Evolutionary conservation across 2,888 invertebrate genomes (phyloP).

Genomic region (Stramonita haemastoma): DNA sequence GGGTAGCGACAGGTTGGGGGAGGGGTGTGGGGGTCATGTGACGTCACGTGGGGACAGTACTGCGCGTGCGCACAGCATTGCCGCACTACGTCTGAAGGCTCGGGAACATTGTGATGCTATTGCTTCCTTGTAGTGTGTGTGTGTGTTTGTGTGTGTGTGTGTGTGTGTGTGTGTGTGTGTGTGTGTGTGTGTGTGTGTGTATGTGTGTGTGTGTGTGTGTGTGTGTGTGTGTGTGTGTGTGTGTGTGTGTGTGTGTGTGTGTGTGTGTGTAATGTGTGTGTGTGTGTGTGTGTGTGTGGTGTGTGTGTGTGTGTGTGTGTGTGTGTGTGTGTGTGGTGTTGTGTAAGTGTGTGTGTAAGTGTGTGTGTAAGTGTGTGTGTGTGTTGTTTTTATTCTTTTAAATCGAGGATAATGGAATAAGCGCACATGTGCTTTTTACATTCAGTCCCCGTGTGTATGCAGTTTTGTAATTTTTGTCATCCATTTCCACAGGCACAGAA

Average conservation of each 20-base stretch:
- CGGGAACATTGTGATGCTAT: conserved; percentile 50
- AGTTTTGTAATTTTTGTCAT: too few species aligned
- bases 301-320: too few species aligned
- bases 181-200: conserved; percentile 6
- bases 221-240: neutral
- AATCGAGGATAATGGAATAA: too few species aligned
- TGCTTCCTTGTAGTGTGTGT: conserved; percentile 33
- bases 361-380: too few species aligned
- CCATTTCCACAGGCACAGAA: too few species aligned
- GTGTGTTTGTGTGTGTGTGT: conserved; percentile 21
- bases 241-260: neutral
- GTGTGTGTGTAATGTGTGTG: too few species aligned
- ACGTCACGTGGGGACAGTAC: neutral
- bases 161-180: conserved; percentile 26
- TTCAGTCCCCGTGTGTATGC: too few species aligned
- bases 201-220: conserved; percentile 25
- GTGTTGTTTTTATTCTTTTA: too few species aligned
- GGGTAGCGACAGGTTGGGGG: neutral
- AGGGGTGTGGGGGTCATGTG: neutral
- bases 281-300: too few species aligned
- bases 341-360: too few species aligned
- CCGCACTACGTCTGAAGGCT: conserved; percentile 49
- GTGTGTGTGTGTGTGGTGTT: too few species aligned
- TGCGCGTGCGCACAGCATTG: conserved; percentile 48
- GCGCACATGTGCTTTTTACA: too few species aligned